Evolutionary conservation across 2,888 invertebrate species (phyloP).

Genomic region (Tipula vernalis): DNA sequence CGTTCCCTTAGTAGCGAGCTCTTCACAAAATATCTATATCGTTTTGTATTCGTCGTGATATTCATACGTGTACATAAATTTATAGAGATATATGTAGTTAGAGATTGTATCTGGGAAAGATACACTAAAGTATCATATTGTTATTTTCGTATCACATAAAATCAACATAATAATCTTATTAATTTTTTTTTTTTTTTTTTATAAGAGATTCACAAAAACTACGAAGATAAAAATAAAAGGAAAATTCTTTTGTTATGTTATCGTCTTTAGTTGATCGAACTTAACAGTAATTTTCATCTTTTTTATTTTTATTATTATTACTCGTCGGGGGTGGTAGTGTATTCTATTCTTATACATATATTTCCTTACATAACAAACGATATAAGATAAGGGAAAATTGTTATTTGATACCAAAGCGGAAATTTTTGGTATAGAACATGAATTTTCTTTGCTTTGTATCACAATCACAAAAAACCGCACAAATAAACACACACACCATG

Average conservation of each 20-base stretch:
- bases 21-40: not conserved
- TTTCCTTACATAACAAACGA: not conserved
- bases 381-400: not conserved
- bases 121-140: conserved; percentile 4
- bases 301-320: not conserved
- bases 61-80: not conserved
- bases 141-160: not conserved
- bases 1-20: too few relatives aligned
- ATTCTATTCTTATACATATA: not conserved
- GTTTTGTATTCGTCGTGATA: not conserved
- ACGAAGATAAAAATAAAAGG: not conserved
- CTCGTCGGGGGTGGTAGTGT: not conserved
- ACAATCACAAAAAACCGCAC: too few relatives aligned
- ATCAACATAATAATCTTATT: conserved; percentile 4
- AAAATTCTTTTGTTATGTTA: not conserved
- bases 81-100: not conserved
- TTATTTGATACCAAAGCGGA: not conserved
- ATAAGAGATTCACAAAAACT: not conserved
- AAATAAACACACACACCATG: not conserved
- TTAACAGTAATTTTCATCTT: not conserved
- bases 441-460: not conserved
- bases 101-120: not conserved
- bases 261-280: not conserved
- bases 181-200: not conserved
- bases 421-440: not conserved